A percentile compares a stretch with the other conserved stretches of the same genome.
Conservation (phyloP, 2,797 vertebrate species). For the Lemur catta region DNA sequence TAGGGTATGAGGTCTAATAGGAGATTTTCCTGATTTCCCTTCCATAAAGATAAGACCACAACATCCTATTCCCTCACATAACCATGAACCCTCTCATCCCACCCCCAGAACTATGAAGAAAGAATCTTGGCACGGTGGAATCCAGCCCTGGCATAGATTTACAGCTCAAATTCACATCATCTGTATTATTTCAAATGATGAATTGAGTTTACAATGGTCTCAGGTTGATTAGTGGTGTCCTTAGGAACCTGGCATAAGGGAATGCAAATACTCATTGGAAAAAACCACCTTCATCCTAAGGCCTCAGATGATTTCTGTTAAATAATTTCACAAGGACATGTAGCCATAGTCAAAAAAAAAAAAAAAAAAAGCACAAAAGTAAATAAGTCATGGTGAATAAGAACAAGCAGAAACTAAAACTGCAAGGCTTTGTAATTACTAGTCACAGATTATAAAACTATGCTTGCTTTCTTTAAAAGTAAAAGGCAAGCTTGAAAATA, state of each 20-base stretch:
- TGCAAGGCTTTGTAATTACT: not conserved
- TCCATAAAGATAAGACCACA: not conserved
- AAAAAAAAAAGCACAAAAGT: not conserved
- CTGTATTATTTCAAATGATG: not conserved
- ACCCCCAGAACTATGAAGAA: not conserved
- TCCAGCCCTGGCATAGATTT: not conserved
- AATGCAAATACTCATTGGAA: not conserved
- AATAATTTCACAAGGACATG: not conserved
- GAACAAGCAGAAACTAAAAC: not conserved
- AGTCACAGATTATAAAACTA: not conserved
- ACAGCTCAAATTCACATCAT: not conserved
- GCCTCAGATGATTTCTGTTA: not conserved
- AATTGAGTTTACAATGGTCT: not conserved
- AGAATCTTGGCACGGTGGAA: not conserved
- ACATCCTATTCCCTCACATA: not conserved
- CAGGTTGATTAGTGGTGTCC: not conserved
- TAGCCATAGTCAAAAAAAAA: not conserved
- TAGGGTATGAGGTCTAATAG: not conserved
- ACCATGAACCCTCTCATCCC: not conserved
- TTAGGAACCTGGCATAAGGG: not conserved
- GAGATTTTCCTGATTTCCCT: not conserved
- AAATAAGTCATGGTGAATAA: not conserved
- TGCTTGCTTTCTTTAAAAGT: not conserved
- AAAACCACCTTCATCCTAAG: not conserved
- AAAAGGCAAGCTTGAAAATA: not conserved